These are phyloP conservation scores for Andrena dorsata DNA, from an alignment of 2,888 invertebrate genomes.

Conservation along the genomic window DNA sequence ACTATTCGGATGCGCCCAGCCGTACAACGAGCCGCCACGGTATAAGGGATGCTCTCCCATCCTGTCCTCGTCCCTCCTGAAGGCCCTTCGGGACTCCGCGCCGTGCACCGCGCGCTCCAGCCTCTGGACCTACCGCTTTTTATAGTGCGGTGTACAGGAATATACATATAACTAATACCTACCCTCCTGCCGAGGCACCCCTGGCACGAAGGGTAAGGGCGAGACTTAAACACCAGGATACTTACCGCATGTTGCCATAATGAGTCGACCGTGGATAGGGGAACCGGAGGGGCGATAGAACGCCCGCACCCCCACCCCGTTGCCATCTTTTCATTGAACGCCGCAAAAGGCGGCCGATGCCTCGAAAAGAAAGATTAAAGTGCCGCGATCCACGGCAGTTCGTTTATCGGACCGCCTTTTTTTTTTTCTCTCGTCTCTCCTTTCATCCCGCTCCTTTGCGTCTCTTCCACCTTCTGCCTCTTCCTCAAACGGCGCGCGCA, in stretches of 20 bases:
- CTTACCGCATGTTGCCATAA: constrained; percentile 84
- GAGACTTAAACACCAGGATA: constrained; percentile 79
- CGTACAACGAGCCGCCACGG: constrained; percentile 84
- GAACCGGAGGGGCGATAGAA: not conserved
- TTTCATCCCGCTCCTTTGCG: constrained; percentile 45
- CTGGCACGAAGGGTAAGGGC: constrained; percentile 65
- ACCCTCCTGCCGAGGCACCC: constrained; percentile 52
- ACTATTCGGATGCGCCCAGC: constrained; percentile 83
- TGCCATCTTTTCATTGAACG: constrained; percentile 72
- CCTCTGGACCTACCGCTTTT: constrained; percentile 69
- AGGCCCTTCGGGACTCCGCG: constrained; percentile 36
- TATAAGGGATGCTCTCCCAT: constrained; percentile 81
- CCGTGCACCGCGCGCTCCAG: constrained; percentile 40
- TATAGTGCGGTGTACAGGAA: constrained; percentile 50
- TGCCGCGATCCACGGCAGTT: constrained; percentile 79
- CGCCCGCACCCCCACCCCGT: constrained; percentile 36
- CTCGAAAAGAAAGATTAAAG: constrained; percentile 81
- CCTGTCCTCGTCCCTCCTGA: constrained; percentile 58
- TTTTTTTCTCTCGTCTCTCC: constrained; percentile 35
- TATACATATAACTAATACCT: constrained; percentile 60
- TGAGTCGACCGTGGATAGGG: constrained; percentile 74
- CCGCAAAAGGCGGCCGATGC: constrained; percentile 75
- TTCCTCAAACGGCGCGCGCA: constrained; percentile 27
- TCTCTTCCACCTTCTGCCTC: constrained; percentile 24
- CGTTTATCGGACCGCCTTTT: constrained; percentile 80